These are phyloP conservation scores for Aporophyla nigra DNA, from an alignment of 2,888 invertebrate genomes.

Conservation along the genomic window DNA sequence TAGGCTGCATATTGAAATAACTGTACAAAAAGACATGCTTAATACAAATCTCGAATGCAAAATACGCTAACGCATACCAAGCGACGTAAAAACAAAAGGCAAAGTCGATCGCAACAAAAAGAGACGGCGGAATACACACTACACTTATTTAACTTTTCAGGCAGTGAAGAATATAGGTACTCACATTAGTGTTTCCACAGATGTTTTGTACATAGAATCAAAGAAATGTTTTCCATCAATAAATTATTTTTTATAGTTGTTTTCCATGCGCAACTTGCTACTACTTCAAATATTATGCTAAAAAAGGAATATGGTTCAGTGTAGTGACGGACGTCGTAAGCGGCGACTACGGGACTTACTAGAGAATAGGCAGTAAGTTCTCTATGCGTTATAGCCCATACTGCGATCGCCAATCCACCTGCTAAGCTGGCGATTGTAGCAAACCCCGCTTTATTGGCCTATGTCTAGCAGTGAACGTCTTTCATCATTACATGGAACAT, in stretches of 20 bases:
- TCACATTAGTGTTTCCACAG: slow-evolving; percentile 12
- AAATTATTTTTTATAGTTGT: neutral
- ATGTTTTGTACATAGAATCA: slow-evolving; percentile 9
- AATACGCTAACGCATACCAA: slow-evolving; percentile 21
- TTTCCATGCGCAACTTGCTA: neutral
- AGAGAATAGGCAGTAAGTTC: too few relatives aligned
- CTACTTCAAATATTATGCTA: neutral
- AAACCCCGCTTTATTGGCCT: too few relatives aligned
- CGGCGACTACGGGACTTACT: too few relatives aligned
- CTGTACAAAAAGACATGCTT: slow-evolving; percentile 9
- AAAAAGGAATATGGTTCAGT: too few relatives aligned
- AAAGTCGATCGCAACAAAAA: neutral
- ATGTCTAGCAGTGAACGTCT: too few relatives aligned
- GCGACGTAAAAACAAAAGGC: slow-evolving; percentile 2
- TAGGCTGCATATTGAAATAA: slow-evolving; percentile 18
- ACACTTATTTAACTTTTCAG: neutral
- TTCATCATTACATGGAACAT: too few relatives aligned
- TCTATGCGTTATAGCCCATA: too few relatives aligned
- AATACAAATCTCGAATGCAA: neutral
- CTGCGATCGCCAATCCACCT: too few relatives aligned
- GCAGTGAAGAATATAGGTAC: neutral
- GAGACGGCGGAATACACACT: neutral
- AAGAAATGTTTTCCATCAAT: neutral
- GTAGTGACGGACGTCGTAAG: too few relatives aligned
- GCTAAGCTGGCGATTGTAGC: too few relatives aligned